A percentile compares a stretch with the other conserved stretches of the same genome.
Conservation (phyloP, 1,140 invertebrate genomes). For the Diabrotica undecimpunctata region DNA sequence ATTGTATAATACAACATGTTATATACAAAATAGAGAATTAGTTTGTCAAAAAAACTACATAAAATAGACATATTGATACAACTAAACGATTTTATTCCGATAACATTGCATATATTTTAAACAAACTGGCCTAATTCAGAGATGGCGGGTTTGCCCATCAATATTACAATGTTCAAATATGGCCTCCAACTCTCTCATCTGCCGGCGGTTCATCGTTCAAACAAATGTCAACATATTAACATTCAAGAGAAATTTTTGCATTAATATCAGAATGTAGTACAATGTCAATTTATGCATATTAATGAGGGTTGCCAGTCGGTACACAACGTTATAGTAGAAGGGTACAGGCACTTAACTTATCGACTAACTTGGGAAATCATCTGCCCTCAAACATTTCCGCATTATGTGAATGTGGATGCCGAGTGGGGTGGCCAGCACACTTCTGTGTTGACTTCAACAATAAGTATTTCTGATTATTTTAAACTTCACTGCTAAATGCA, state of each 20-base stretch:
- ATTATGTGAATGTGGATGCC: not conserved
- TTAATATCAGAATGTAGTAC: slow-evolving; percentile 29
- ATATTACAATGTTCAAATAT: slow-evolving; percentile 32
- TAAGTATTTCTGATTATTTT: no score
- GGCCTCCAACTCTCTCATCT: slow-evolving; percentile 4
- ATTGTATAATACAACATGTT: no score
- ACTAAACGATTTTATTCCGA: no score
- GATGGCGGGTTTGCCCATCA: slow-evolving; percentile 14
- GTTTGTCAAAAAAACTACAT: no score
- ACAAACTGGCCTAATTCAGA: not conserved
- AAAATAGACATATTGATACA: no score
- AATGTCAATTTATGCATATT: slow-evolving; percentile 36
- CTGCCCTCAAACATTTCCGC: not conserved
- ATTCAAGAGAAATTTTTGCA: slow-evolving; percentile 33
- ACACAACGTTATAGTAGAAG: slow-evolving; percentile 16
- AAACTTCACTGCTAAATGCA: no score
- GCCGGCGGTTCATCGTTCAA: slow-evolving; percentile 9
- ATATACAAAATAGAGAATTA: no score
- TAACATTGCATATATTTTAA: no score
- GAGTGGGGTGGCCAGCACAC: not conserved
- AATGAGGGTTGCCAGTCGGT: slow-evolving; percentile 22
- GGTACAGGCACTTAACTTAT: slow-evolving; percentile 15
- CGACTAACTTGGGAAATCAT: slow-evolving; percentile 4
- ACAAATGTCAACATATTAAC: slow-evolving; percentile 32
- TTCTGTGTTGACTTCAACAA: no score